Conservation (phyloP, 2,888 invertebrate species). For the Oscheius sp. region DNA sequence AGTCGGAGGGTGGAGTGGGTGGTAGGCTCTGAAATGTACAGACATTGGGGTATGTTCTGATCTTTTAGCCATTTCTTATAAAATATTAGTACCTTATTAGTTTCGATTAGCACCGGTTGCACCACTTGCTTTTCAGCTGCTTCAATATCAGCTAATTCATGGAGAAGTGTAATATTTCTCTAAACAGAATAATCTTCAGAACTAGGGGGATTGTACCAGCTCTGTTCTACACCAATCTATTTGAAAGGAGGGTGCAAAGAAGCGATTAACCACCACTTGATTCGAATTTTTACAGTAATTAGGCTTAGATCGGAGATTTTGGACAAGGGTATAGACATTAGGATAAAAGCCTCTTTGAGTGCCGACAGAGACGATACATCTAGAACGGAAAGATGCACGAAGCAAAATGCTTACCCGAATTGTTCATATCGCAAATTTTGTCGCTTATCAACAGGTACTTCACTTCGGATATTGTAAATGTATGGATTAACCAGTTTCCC, state of each 20-base stretch:
- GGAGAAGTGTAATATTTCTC: conserved; percentile 20
- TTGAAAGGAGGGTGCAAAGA: conserved; percentile 61
- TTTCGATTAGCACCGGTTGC: not conserved
- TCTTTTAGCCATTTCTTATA: too few relatives aligned
- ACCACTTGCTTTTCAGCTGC: not conserved
- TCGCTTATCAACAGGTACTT: conserved; percentile 47
- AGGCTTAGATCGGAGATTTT: conserved; percentile 41
- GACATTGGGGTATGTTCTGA: not conserved
- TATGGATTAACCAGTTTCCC: conserved; percentile 69
- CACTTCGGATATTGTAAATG: conserved; percentile 61
- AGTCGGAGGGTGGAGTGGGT: conserved; percentile 22
- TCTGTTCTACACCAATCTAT: conserved; percentile 70
- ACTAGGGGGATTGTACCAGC: too few relatives aligned
- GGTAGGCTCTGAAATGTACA: conserved; percentile 6
- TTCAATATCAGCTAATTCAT: not conserved
- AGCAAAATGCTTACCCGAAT: conserved; percentile 41
- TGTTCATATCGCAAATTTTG: conserved; percentile 45
- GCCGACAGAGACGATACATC: conserved; percentile 54
- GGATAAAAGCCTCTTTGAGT: conserved; percentile 57
- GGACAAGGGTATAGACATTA: conserved; percentile 45
- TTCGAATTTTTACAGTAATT: conserved; percentile 40
- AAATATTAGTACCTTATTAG: too few relatives aligned
- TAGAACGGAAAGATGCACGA: conserved; percentile 20
- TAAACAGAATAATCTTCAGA: too few relatives aligned
- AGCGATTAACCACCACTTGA: conserved; percentile 57